Base-by-base conservation (phyloP, 2,113 vertebrate species). In the Halcyon senegalensis region DNA sequence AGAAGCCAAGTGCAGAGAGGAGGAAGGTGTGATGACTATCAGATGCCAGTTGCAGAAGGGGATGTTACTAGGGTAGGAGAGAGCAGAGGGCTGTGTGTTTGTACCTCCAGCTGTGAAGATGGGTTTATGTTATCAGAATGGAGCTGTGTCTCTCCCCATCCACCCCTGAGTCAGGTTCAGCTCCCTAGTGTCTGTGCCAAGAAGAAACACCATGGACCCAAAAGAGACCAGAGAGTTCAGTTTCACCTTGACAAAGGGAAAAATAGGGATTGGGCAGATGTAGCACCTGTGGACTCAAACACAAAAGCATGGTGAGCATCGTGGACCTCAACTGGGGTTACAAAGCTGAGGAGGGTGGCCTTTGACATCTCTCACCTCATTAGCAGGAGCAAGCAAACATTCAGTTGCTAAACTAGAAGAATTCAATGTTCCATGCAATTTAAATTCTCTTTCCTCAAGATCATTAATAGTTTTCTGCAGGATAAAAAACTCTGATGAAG, bases 381-480 rank as follows among this genome's bases (percentile, higher is more conserved):
- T 75, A 81, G 64, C n/a, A 53, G 35, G 46, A 84, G 12, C 6
- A 87, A 84, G 89, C n/a, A 86, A 77, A 60, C 11, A 8, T 55
- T 80, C 79, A 48, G 33, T 48, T 86, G 80, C 37, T 84, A 80
- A 83, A 84, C 37, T 19, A 67, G 41, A 67, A 85, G 15, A 85
- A 93, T 88, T 64, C 60, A 76, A 86, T 84, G 24, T 84, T 92
- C 72, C 20, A 24, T 79, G 62, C 50, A 94, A 87, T 87, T 93
- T 79, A 85, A 93, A 90, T 75, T 86, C 59, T 82, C 11, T 0
- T 53, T 96, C 28, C 66, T 72, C 48, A 79, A 82, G 35, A 84
- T 76, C 74, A 63, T 79, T 87, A 93, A 88, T 31, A 67, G 39
- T 92, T 95, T 96, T 88, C 79, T 55, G 30, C 68, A 92, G 43